Base-by-base conservation (phyloP, 1,140 invertebrate species). In the Brachionus manjavacas region DNA sequence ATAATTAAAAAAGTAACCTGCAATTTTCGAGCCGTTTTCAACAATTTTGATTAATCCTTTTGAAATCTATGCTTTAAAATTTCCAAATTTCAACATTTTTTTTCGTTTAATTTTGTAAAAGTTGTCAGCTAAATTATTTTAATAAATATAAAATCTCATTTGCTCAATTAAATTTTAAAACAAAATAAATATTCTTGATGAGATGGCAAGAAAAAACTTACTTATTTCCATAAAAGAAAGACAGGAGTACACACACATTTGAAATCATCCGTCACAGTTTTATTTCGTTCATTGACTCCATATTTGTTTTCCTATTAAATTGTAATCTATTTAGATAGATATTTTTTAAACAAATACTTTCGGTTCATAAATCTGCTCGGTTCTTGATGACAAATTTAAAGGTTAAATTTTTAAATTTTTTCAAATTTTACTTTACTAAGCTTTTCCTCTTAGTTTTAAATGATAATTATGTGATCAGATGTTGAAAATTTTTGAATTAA, bases 11-110 rank as follows among this genome's bases (percentile, higher is more conserved):
- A 8, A 64, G 7, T 68, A 31, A 11, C n/a, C 3, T 7, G 7
- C 49, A 68, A 11, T 46, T 60, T 81, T 81, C 49, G n/a, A 16
- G 14, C 43, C 41, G 31, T 43, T 81, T 81, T 60, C 14, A 8
- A 81, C 52, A 23, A 68, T 81, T 81, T 68, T 28, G 4, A 81
- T 81, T 81, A 20, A 64, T 60, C 4, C 9, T 25, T 46, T 81
- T 81, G 8, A 81, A 81, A 23, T 81, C 28, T 39, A 39, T 68
- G 14, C 1, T 28, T 64, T 14, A 6, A 23, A 64, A 8, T 64
- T 41, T 16, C 49, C 79, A 81, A 16, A 81, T 28, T 60, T 35
- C 28, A 60, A 60, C 3, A 20, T 3, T 12, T 60, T 81, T 81
- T 68, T 39, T 68, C 8, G 16, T 2, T 68, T 60, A 16, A n/a